Evolutionary conservation across 1,140 invertebrate species (phyloP).

Genomic region (Pachypsylla venusta): DNA sequence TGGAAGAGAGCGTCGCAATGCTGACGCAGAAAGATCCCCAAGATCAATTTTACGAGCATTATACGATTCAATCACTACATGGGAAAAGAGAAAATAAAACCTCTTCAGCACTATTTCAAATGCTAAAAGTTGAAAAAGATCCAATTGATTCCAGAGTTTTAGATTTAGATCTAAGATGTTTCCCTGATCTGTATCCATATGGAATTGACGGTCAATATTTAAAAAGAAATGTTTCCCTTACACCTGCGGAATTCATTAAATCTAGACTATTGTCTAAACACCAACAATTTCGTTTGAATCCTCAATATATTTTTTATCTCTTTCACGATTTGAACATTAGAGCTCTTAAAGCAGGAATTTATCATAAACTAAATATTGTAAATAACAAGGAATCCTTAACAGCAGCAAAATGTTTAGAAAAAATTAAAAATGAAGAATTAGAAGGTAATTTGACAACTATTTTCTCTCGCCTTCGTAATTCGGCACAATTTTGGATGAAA

Average conservation of each 20-base stretch:
- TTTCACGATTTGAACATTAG: conserved; percentile 24
- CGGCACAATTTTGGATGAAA: conserved; percentile 20
- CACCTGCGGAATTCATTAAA: conserved; percentile 22
- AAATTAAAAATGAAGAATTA: conserved; percentile 21
- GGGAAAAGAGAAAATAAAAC: conserved; percentile 24
- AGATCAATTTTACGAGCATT: conserved; percentile 25
- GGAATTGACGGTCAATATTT: not conserved
- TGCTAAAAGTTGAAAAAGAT: conserved; percentile 24
- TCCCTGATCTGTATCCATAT: conserved; percentile 24
- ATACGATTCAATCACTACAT: conserved; percentile 25
- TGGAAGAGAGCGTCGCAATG: conserved; percentile 13
- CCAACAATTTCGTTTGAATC: conserved; percentile 24
- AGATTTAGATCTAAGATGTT: conserved; percentile 26
- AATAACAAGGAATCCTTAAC: conserved; percentile 23
- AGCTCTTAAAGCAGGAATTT: conserved; percentile 26
- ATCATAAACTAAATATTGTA: conserved; percentile 25
- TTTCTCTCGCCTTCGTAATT: conserved; percentile 20
- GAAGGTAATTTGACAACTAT: conserved; percentile 21
- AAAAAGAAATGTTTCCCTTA: not conserved
- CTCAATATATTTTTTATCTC: conserved; percentile 26
- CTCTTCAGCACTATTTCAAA: conserved; percentile 25
- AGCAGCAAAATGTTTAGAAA: conserved; percentile 23
- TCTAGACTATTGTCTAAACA: conserved; percentile 22
- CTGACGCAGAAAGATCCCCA: conserved; percentile 19
- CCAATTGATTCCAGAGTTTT: conserved; percentile 22